Base-by-base conservation (phyloP, 2,888 invertebrate genomes). In the Oscheius sp. region DNA sequence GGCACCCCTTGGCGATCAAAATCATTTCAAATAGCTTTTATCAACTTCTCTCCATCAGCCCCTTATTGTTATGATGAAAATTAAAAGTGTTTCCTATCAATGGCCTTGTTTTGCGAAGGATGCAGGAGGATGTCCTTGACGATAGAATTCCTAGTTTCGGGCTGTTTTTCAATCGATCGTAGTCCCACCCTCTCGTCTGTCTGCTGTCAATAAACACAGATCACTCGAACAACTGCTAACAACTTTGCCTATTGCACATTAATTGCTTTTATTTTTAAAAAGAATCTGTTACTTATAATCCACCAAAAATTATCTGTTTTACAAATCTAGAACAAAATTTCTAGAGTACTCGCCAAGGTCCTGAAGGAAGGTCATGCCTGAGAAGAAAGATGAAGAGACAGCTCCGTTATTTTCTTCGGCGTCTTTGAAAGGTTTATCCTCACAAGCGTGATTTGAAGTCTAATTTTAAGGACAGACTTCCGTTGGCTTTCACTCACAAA, bases 391-490 rank as follows among this genome's bases (percentile, higher is more conserved):
- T 15, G 57, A 57, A 23, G 57, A n/a, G 37, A n/a, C n/a, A n/a
- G 17, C 34, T 17, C 37, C 34, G 5, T 25, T 57, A 10, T 12
- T 57, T 1, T 39, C 23, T 25, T 20, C 57, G 2, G 57, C 34
- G 15, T 37, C 57, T 37, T 34, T 57, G 23, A 37, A n/a, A 57
- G 57, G 57, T 57, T 31, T 31, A 17, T 4, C 15, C 29, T 6
- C n/a, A 10, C 23, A 27, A 10, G 34, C 8, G 4, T 20, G 33
- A 53, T 34, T 52, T 58, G 10, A 27, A 75, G 70, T 69, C 8
- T 68, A 71, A 10, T 33, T 50, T 29, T 68, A 65, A 27, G 73
- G 69, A 17, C 66, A 66, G 10, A 70, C 73, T 3, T 52, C 72
- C 23, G 61, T 8, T 27, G 61, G 29, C 45, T 45, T 45, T 27